Base-by-base conservation (phyloP, 1,140 invertebrate genomes). In the Aphidius gifuensis region DNA sequence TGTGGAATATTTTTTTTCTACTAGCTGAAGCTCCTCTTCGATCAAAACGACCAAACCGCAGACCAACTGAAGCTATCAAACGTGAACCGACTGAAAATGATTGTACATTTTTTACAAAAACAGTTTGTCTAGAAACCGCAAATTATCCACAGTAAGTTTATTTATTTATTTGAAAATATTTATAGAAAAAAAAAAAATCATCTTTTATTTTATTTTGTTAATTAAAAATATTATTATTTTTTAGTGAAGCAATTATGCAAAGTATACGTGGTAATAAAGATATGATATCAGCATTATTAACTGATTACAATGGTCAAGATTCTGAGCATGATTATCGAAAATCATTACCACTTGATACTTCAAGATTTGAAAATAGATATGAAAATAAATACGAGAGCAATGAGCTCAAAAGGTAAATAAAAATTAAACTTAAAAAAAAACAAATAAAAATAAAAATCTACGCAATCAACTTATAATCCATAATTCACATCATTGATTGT, bases 141-240 rank as follows among this genome's bases (percentile, higher is more conserved):
- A 87, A 92, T 73, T 92, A 93, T 80, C 91, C 91, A 53, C 85
- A 86, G 90, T 92, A 83, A 86, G 86, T 83, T 49, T 5, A 6
- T 3, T 32, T 32, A 32, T 32, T 32, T 32, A 32, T 32, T 3
- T 32, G 47, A 16, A 57, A 23, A 45, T 16, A 23, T 46, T 46
- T 46, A 44, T 2, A 1, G 2, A 40, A 55, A 40, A 39, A 55
- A 9, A 9, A 16, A 55, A 6, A 55, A 43, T 9, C 38, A 43
- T 9, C 38, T 16, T 6, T 11, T 21, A 9, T 53, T 23, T 32
- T 3, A 3, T 32, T 32, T 40, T 16, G 45, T 45, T 38, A 32
- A 38, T 51, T 51, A 32, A 21, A 32, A 51, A 16, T 32, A 21
- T 51, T 51, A 61, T 11, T 11, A 8, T 44, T 55, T 80, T 80